Evolutionary conservation across 2,113 vertebrate genomes (phyloP).

Genomic region (Quiscalus mexicanus): DNA sequence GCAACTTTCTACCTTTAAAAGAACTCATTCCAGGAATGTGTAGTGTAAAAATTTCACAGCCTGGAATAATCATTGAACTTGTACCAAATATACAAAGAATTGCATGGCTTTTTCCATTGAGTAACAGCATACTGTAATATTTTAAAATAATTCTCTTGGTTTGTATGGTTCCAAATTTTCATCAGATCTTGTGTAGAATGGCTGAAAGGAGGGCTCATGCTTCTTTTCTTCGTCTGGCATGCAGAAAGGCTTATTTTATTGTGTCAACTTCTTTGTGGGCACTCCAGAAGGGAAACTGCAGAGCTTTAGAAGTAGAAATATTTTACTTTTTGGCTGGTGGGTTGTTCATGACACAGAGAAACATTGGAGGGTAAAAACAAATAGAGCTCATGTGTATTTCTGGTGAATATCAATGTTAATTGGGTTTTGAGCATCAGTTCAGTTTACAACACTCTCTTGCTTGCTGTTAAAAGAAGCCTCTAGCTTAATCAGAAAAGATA

Average conservation of each 20-base stretch:
- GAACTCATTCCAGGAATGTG: neutral
- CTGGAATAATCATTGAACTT: constrained; percentile 7
- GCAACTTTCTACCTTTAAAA: neutral
- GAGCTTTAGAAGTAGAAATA: neutral
- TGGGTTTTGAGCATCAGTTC: neutral
- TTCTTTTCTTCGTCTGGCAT: neutral
- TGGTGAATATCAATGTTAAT: neutral
- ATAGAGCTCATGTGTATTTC: neutral
- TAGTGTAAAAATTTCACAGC: neutral
- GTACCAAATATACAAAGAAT: neutral
- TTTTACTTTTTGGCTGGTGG: neutral
- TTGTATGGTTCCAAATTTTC: neutral
- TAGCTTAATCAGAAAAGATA: neutral
- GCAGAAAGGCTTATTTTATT: constrained; percentile 3
- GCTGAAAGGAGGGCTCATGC: neutral
- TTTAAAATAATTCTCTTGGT: neutral
- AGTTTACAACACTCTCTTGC: neutral
- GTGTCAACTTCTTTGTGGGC: constrained; percentile 9
- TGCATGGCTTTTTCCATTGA: neutral
- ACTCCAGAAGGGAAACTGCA: neutral
- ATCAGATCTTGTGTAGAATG: neutral
- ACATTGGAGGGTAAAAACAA: neutral
- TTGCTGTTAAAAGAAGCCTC: neutral
- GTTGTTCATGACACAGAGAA: neutral
- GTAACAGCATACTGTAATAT: neutral